phyloP scores from a whole-genome alignment of 2,888 invertebrate genomes.

The Cheilosia impressa region DNA sequence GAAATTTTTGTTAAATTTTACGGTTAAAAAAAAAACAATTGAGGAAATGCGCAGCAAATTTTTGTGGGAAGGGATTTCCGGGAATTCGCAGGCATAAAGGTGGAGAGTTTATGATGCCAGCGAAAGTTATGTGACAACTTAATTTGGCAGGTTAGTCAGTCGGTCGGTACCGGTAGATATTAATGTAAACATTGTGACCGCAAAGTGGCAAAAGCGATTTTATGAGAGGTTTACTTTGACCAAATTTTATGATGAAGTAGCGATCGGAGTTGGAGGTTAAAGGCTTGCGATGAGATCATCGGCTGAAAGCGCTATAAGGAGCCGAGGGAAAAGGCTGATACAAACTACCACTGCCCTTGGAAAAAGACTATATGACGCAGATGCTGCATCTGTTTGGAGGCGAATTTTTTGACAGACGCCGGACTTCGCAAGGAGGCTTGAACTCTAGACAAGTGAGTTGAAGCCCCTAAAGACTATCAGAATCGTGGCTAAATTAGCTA shows the following conservation, averaged over 20 bases:
- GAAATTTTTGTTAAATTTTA: slow-evolving; percentile 2
- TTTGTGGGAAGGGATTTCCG: slow-evolving; percentile 33
- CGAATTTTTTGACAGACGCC: no score
- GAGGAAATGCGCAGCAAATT: neutral
- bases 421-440: no score
- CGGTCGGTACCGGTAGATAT: slow-evolving; percentile 2
- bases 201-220: slow-evolving; percentile 11
- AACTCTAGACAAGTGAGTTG: no score
- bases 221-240: neutral
- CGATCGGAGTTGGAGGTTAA: neutral
- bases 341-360: no score
- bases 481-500: no score
- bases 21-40: slow-evolving; percentile 6
- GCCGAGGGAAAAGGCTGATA: no score
- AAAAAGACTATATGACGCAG: no score
- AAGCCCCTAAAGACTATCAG: no score
- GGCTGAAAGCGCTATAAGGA: no score
- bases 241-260: neutral
- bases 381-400: no score
- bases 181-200: slow-evolving; percentile 49
- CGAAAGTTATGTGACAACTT: slow-evolving; percentile 62
- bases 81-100: slow-evolving; percentile 33
- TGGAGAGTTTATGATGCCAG: slow-evolving; percentile 1
- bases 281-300: neutral
- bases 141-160: slow-evolving; percentile 65